Evolutionary conservation across 2,888 invertebrate genomes (phyloP).

Genomic region (Cylloceria caligata): DNA sequence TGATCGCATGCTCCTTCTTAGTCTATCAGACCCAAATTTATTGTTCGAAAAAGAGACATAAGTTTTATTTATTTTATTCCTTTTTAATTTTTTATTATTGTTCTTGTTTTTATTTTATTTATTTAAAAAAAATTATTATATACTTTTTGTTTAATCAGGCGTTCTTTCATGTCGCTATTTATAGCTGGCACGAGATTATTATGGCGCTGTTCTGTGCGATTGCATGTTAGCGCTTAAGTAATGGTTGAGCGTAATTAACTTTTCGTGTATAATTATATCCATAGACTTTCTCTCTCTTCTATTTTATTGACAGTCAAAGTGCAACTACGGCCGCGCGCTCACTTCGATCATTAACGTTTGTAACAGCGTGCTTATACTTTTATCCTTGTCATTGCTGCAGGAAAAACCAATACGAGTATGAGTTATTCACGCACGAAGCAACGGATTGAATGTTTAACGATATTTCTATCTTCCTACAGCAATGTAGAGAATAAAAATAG

Average conservation of each 20-base stretch:
- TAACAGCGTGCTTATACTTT: conserved; percentile 56
- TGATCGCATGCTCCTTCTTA: conserved; percentile 77
- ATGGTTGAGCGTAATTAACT: conserved; percentile 73
- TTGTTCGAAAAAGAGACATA: conserved; percentile 70
- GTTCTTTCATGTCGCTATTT: conserved; percentile 75
- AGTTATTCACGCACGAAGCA: conserved; percentile 4
- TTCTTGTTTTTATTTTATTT: conserved; percentile 27
- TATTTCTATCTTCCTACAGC: conserved; percentile 1
- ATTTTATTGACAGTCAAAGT: conserved; percentile 69
- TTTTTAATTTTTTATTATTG: conserved; percentile 18
- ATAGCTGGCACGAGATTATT: conserved; percentile 80
- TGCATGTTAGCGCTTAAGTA: conserved; percentile 82
- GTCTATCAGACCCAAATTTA: conserved; percentile 70
- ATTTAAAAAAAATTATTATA: no score
- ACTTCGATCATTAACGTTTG: conserved; percentile 39
- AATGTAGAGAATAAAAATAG: conserved; percentile 45
- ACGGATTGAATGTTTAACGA: background rate
- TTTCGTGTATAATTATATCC: conserved; percentile 69
- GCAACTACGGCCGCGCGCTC: conserved; percentile 55
- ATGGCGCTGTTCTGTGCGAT: conserved; percentile 79
- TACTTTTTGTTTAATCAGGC: no score
- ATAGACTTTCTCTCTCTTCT: conserved; percentile 60
- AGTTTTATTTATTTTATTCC: conserved; percentile 46
- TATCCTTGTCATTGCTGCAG: conserved; percentile 58
- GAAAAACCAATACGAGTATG: conserved; percentile 12